Evolutionary conservation across 2,888 invertebrate species (phyloP).

Genomic region (Parnassius smintheus): DNA sequence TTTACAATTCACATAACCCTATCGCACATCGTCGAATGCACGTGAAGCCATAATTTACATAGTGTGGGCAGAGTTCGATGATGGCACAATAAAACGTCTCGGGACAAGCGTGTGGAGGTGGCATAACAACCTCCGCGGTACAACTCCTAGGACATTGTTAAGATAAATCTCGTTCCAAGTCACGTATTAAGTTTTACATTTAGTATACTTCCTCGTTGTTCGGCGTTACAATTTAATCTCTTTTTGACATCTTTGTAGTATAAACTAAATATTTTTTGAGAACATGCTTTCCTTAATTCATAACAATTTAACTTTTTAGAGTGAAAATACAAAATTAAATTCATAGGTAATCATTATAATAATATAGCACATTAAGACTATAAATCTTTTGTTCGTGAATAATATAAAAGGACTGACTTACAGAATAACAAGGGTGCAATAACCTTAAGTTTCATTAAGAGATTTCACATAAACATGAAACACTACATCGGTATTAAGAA

Average conservation of each 20-base stretch:
- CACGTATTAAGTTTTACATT: conserved; percentile 25
- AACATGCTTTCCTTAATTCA: too few relatives aligned
- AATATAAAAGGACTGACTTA: conserved; percentile 11
- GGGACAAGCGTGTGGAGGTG: conserved; percentile 37
- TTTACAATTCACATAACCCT: conserved; percentile 6
- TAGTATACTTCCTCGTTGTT: conserved; percentile 22
- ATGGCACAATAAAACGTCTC: conserved; percentile 36
- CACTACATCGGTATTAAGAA: conserved; percentile 12
- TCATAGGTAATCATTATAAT: background rate
- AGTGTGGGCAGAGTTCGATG: conserved; percentile 30
- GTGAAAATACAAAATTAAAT: conserved; percentile 7
- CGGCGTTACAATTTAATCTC: conserved; percentile 14
- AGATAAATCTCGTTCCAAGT: conserved; percentile 27
- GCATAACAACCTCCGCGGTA: conserved; percentile 21
- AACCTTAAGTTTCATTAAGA: conserved; percentile 26
- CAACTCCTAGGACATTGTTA: conserved; percentile 22
- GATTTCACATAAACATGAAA: conserved; percentile 21
- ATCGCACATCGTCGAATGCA: conserved; percentile 14
- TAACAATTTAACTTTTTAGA: too few relatives aligned
- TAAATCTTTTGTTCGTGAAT: conserved; percentile 3
- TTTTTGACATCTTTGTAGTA: conserved; percentile 4
- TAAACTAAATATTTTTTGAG: too few relatives aligned
- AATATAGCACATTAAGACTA: conserved; percentile 1
- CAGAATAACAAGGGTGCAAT: conserved; percentile 24
- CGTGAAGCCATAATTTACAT: conserved; percentile 23